Evolutionary conservation across 2,888 invertebrate genomes (phyloP).

Genomic region (Bombylius major): DNA sequence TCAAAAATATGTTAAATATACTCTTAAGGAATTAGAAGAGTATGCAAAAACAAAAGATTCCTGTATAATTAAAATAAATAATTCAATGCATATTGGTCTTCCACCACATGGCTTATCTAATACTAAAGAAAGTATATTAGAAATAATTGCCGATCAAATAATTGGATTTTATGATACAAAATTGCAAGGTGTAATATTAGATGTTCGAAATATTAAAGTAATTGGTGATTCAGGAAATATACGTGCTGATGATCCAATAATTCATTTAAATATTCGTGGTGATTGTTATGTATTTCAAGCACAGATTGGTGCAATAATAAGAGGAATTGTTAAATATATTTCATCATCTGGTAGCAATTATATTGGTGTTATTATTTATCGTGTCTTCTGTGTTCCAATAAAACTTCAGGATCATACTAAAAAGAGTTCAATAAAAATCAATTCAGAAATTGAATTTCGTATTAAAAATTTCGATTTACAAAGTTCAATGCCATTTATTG

Average conservation of each 20-base stretch:
- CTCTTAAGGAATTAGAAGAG: conserved; percentile 36
- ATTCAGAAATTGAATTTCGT: conserved; percentile 33
- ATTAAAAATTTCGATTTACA: conserved; percentile 30
- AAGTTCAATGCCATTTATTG: conserved; percentile 30
- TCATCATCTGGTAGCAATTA: conserved; percentile 35
- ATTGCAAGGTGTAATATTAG: conserved; percentile 47
- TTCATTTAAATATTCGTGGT: conserved; percentile 47
- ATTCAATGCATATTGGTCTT: conserved; percentile 39
- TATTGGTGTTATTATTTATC: conserved; percentile 50
- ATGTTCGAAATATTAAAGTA: conserved; percentile 47
- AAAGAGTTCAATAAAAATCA: conserved; percentile 21
- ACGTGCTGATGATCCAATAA: conserved; percentile 41
- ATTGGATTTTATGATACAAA: conserved; percentile 41
- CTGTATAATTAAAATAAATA: conserved; percentile 38
- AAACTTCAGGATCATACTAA: conserved; percentile 25
- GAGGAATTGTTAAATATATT: conserved; percentile 47
- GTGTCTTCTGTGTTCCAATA: conserved; percentile 51
- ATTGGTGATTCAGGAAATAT: conserved; percentile 38
- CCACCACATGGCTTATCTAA: conserved; percentile 42
- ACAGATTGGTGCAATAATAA: conserved; percentile 40
- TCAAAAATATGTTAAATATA: conserved; percentile 33
- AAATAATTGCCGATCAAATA: conserved; percentile 32
- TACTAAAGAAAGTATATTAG: conserved; percentile 38
- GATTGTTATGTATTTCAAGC: conserved; percentile 55
- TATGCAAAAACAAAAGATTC: conserved; percentile 39